Evolutionary conservation across 37 sponge, comb jelly and placozoan genomes (phyloP).

Genomic region (Eunapius fragilis): DNA sequence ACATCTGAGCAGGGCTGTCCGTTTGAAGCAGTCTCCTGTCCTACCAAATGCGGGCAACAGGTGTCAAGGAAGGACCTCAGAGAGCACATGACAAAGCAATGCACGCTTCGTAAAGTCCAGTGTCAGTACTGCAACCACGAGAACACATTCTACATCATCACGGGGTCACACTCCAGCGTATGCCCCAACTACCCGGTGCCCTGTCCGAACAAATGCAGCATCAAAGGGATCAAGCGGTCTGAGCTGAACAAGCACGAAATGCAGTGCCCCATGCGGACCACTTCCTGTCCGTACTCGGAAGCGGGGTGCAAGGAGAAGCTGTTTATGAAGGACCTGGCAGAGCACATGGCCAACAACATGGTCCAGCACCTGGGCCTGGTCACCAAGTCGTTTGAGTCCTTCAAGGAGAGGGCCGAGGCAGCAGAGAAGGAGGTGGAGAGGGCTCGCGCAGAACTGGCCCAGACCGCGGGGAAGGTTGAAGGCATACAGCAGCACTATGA

Average conservation of each 20-base stretch:
- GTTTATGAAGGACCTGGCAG: constrained; percentile 35
- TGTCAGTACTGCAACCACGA: constrained; percentile 64
- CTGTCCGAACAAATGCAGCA: constrained; percentile 61
- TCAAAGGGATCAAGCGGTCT: constrained; percentile 17
- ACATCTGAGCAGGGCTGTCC: constrained; percentile 33
- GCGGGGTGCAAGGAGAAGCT: constrained; percentile 49
- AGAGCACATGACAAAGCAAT: constrained; percentile 44
- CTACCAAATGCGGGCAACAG: constrained; percentile 49
- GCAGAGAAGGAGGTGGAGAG: constrained; percentile 31
- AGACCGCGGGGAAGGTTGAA: constrained; percentile 3
- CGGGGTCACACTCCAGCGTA: constrained; percentile 30
- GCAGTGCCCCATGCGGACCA: constrained; percentile 24
- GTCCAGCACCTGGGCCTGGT: constrained; percentile 36
- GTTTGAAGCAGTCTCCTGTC: constrained; percentile 28
- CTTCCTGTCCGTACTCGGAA: constrained; percentile 34
- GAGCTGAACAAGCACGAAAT: constrained; percentile 46
- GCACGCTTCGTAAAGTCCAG: constrained; percentile 20
- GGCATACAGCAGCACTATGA: background rate
- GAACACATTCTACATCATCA: constrained; percentile 42
- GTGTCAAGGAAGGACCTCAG: constrained; percentile 25
- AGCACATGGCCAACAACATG: constrained; percentile 30
- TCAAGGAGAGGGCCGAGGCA: constrained; percentile 22
- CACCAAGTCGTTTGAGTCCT: constrained; percentile 19
- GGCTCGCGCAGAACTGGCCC: constrained; percentile 10
- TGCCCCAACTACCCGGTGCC: constrained; percentile 56